Conservation (phyloP, 2,797 vertebrate species). For the Poeciliopsis turneri region DNA sequence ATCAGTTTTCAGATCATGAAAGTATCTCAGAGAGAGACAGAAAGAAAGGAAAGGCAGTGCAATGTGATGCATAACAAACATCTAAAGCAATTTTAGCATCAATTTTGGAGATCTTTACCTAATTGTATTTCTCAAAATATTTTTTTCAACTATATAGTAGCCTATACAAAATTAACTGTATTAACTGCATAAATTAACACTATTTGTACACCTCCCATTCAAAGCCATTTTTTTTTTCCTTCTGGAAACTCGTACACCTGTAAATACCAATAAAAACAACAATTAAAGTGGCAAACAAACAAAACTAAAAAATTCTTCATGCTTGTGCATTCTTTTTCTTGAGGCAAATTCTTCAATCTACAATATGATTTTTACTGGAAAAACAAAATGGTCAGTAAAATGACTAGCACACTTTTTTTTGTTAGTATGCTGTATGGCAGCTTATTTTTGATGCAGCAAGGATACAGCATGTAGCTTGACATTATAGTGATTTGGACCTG, state of each 20-base stretch:
- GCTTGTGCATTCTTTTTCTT: neutral
- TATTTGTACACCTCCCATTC: neutral
- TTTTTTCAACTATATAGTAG: neutral
- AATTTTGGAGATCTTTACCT: neutral
- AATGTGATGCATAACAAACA: conserved; percentile 34
- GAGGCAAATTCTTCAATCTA: neutral
- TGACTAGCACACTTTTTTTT: conserved; percentile 18
- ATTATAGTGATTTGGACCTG: conserved; percentile 82
- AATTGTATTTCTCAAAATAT: neutral
- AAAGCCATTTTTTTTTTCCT: neutral
- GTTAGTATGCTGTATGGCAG: conserved; percentile 35
- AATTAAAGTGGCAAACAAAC: too few relatives aligned
- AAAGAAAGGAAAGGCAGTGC: conserved; percentile 47
- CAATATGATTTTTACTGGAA: neutral
- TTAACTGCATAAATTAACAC: too few relatives aligned
- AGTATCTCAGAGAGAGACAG: conserved; percentile 9
- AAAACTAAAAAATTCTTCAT: neutral
- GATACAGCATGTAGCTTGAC: conserved; percentile 68
- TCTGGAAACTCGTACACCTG: neutral
- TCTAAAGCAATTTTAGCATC: neutral
- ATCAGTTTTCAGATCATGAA: conserved; percentile 43
- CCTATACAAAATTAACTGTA: neutral
- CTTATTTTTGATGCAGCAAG: conserved; percentile 69
- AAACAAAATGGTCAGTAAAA: conserved; percentile 16
- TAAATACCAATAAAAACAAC: neutral